Percentiles rank a stretch among this genome's conserved stretches.
phyloP scores from a whole-genome alignment of 2,113 vertebrate genomes.

The Rissa tridactyla region DNA sequence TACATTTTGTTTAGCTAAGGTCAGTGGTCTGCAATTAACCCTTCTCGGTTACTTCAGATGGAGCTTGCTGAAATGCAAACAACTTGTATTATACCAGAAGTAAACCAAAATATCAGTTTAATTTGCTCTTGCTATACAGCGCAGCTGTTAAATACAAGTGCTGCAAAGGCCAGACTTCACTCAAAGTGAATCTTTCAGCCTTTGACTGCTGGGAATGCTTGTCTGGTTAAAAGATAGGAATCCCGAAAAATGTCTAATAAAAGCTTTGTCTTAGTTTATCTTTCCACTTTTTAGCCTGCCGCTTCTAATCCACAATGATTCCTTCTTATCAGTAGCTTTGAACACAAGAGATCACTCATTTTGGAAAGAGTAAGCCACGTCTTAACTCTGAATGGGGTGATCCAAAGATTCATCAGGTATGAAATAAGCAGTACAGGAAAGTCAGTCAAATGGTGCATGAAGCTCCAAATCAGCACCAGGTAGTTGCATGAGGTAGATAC shows the following conservation, averaged over 20 bases:
- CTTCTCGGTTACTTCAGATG: conserved; percentile 17
- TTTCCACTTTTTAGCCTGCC: background rate
- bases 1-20: conserved; percentile 28
- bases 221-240: background rate
- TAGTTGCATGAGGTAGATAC: background rate
- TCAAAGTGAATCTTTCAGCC: background rate
- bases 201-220: background rate
- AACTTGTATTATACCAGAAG: background rate
- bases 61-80: background rate
- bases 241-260: background rate
- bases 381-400: background rate
- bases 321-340: background rate
- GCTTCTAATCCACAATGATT: background rate
- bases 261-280: background rate
- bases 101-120: background rate
- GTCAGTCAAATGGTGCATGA: background rate
- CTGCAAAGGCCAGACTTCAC: background rate
- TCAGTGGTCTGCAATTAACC: conserved; percentile 14
- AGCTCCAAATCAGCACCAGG: background rate
- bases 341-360: background rate
- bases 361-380: background rate
- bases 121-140: background rate
- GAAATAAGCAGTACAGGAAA: background rate
- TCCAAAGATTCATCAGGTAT: background rate
- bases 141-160: background rate